Conservation (phyloP, 2,113 vertebrate species). For the Polypterus bichir region DNA sequence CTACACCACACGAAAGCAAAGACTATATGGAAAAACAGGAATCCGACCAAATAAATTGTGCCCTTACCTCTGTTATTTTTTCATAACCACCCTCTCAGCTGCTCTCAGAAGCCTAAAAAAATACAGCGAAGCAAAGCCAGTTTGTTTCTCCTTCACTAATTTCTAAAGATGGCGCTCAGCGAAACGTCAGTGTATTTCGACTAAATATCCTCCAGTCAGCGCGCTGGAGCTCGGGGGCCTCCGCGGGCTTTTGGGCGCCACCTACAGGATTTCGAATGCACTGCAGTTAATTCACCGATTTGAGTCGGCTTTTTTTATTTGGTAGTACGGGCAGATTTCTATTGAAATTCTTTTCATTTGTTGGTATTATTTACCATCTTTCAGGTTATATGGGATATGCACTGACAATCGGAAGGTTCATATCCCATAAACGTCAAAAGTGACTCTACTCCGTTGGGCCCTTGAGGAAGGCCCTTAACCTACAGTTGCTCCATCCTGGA, state of each 20-base stretch:
- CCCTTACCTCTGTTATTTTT: not conserved
- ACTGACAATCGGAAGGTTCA: too few relatives aligned
- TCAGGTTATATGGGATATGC: too few relatives aligned
- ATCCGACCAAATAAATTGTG: not conserved
- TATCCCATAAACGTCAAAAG: too few relatives aligned
- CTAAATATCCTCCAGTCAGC: conserved; percentile 15
- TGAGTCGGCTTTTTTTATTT: not conserved
- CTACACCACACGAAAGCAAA: not conserved
- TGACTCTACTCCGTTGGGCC: too few relatives aligned
- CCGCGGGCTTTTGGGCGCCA: not conserved
- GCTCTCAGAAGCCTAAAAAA: conserved; percentile 11
- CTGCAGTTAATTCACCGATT: not conserved
- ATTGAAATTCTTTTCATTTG: too few relatives aligned
- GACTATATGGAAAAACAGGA: too few relatives aligned
- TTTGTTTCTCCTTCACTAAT: conserved; percentile 22
- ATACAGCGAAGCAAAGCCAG: conserved; percentile 28
- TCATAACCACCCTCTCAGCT: conserved; percentile 2
- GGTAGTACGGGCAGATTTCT: too few relatives aligned
- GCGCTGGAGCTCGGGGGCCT: not conserved
- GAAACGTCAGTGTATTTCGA: conserved; percentile 30
- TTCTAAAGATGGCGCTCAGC: conserved; percentile 58
- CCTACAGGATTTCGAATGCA: not conserved
- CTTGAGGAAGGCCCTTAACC: too few relatives aligned
- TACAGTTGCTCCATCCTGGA: too few relatives aligned
- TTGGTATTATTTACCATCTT: too few relatives aligned